Evolutionary conservation across 2,888 invertebrate species (phyloP).

Genomic region (Microctonus hyperodae): DNA sequence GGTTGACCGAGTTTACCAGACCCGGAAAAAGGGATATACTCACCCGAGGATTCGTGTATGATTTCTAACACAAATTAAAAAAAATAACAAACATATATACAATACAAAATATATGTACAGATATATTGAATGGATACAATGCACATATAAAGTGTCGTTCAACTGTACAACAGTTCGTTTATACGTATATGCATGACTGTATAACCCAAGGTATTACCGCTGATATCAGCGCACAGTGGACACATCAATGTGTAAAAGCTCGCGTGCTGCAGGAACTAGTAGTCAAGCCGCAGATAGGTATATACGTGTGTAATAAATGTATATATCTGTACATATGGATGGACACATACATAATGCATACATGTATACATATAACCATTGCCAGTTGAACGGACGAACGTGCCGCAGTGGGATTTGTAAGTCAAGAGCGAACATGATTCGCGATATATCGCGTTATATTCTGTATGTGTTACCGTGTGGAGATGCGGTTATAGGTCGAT

Average conservation of each 20-base stretch:
- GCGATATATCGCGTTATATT: slow-evolving; percentile 16
- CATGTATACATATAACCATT: background rate
- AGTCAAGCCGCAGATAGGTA: no score
- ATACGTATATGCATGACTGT: slow-evolving; percentile 1
- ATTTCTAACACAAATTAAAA: background rate
- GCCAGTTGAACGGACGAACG: slow-evolving; percentile 24
- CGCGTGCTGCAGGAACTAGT: slow-evolving; percentile 11
- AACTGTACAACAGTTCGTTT: background rate
- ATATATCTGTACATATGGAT: no score
- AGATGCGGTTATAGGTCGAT: slow-evolving; percentile 26
- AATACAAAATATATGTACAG: background rate
- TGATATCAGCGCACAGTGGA: slow-evolving; percentile 9
- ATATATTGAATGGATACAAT: background rate
- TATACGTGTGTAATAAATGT: no score
- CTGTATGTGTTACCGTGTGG: slow-evolving; percentile 23
- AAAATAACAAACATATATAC: background rate
- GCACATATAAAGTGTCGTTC: slow-evolving; percentile 18
- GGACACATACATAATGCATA: background rate
- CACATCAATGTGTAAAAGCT: slow-evolving; percentile 23
- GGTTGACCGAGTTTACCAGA: slow-evolving; percentile 17
- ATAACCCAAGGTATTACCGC: slow-evolving; percentile 19
- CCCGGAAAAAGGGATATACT: background rate
- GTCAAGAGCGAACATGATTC: slow-evolving; percentile 31
- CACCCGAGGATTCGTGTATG: background rate
- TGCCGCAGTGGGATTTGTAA: slow-evolving; percentile 33